These are phyloP conservation scores for Euphysa ruthae DNA, from an alignment of 30 jellyfish, hydroid and myxozoan genomes.

Conservation along the genomic window DNA sequence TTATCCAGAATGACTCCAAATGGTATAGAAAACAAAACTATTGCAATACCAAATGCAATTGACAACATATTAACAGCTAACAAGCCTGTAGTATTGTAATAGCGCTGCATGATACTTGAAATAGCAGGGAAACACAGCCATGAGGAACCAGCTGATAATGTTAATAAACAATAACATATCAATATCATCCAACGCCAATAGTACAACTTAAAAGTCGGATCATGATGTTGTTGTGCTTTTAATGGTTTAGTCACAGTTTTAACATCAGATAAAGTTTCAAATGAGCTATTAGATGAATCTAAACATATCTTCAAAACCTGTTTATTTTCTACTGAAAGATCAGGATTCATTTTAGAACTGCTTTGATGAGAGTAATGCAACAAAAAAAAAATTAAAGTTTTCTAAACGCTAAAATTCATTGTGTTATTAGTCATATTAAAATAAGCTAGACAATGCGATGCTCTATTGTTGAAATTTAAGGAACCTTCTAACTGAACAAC, in stretches of 20 bases:
- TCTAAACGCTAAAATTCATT: too few relatives aligned
- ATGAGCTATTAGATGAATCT: neutral
- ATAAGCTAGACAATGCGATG: too few relatives aligned
- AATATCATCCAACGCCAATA: slow-evolving; percentile 59
- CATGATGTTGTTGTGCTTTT: too few relatives aligned
- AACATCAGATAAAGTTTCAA: neutral
- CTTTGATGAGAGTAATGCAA: too few relatives aligned
- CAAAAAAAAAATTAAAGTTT: too few relatives aligned
- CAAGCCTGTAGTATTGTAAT: slow-evolving; percentile 31
- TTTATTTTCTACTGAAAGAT: too few relatives aligned
- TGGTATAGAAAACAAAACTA: slow-evolving; percentile 52
- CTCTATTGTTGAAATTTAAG: slow-evolving; percentile 6
- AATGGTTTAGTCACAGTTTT: neutral
- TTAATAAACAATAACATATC: slow-evolving; percentile 48
- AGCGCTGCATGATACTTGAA: slow-evolving; percentile 43
- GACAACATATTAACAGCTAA: slow-evolving; percentile 61
- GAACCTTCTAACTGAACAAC: slow-evolving; percentile 31
- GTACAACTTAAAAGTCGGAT: slow-evolving; percentile 25
- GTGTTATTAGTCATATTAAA: too few relatives aligned
- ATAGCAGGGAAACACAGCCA: slow-evolving; percentile 67
- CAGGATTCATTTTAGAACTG: too few relatives aligned
- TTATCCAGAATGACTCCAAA: slow-evolving; percentile 35
- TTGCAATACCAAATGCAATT: slow-evolving; percentile 33
- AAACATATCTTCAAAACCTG: neutral
- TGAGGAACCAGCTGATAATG: slow-evolving; percentile 44